Percentiles rank a stretch among this genome's conserved stretches.
Conservation (phyloP, 1,140 invertebrate species). For the Aphaenogaster rudis region DNA sequence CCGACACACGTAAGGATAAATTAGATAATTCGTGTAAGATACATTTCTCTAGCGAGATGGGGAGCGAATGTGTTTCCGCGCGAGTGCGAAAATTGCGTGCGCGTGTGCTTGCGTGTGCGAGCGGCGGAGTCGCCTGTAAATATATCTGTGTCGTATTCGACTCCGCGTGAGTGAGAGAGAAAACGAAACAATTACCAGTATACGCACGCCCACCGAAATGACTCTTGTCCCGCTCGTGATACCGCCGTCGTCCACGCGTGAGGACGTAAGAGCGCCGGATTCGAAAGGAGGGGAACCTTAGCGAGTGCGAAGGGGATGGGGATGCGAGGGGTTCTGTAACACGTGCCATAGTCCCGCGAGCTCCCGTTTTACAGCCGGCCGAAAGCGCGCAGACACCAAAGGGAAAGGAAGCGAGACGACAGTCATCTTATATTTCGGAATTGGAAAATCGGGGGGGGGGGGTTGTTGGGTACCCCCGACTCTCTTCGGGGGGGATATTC, state of each 20-base stretch:
- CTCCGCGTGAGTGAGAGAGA: conserved; percentile 24
- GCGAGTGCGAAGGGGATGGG: conserved; percentile 31
- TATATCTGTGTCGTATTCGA: conserved; percentile 59
- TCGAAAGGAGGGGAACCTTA: background rate
- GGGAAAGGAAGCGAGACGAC: background rate
- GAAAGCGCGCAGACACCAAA: background rate
- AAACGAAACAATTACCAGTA: conserved; percentile 72
- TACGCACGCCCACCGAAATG: conserved; percentile 70
- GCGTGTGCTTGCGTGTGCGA: conserved; percentile 12
- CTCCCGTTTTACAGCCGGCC: background rate
- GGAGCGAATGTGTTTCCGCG: conserved; percentile 21
- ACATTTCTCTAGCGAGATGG: conserved; percentile 69
- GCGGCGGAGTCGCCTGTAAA: conserved; percentile 51
- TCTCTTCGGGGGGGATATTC: background rate
- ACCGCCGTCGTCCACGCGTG: conserved; percentile 51
- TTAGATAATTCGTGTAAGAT: conserved; percentile 76
- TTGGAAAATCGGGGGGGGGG: background rate
- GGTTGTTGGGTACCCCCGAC: background rate
- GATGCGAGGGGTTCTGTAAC: conserved; percentile 57
- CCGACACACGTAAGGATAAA: conserved; percentile 66
- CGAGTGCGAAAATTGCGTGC: conserved; percentile 1
- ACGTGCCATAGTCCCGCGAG: conserved; percentile 51
- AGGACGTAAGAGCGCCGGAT: conserved; percentile 21
- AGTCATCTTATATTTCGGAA: background rate
- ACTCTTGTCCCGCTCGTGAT: conserved; percentile 64